These are phyloP conservation scores for Pemphredon lugubris DNA, from an alignment of 2,888 invertebrate species.

Conservation along the genomic window DNA sequence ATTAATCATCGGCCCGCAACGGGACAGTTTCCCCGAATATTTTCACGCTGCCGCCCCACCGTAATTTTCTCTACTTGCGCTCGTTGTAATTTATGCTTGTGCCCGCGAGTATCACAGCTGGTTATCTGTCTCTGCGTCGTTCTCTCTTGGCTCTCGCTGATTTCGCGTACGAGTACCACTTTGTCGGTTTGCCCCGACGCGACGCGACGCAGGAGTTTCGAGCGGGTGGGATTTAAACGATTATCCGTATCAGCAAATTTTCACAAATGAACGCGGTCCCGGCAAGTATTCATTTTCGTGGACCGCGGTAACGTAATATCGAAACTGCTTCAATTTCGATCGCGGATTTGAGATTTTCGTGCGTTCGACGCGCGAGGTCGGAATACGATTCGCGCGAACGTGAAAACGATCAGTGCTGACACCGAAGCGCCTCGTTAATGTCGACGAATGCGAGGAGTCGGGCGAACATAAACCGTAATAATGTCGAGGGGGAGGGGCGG, in stretches of 20 bases:
- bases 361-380: no score
- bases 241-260: constrained; percentile 61
- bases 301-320: constrained; percentile 29
- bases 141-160: constrained; percentile 5
- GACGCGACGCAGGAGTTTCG: constrained; percentile 21
- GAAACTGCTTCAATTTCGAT: constrained; percentile 24
- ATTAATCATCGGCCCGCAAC: constrained; percentile 64
- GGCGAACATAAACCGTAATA: constrained; percentile 35
- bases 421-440: constrained; percentile 59
- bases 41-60: constrained; percentile 53
- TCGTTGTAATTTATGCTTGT: constrained; percentile 54
- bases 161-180: constrained; percentile 4
- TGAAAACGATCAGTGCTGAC: constrained; percentile 39
- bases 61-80: constrained; percentile 53
- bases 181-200: no score
- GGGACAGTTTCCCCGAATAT: constrained; percentile 57
- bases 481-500: constrained; percentile 31
- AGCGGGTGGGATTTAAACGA: constrained; percentile 37
- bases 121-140: not conserved
- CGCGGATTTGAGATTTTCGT: constrained; percentile 44
- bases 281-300: constrained; percentile 26
- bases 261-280: constrained; percentile 52
- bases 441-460: constrained; percentile 39
- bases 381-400: constrained; percentile 15
- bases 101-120: constrained; percentile 3